phyloP scores from a whole-genome alignment of 2,113 vertebrate genomes.

The Ranitomeya imitator region DNA sequence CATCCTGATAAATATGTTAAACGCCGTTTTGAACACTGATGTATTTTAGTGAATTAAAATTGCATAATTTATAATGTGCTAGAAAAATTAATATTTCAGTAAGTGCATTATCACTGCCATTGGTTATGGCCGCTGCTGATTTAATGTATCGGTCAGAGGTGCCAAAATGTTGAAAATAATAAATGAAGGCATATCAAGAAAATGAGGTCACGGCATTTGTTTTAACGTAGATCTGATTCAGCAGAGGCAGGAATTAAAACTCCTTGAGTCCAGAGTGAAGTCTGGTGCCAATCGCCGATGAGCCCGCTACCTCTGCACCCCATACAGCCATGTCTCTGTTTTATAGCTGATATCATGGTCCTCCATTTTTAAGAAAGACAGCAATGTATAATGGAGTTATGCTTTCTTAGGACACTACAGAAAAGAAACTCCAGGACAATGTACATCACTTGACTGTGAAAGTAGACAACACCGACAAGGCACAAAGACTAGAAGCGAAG shows the following conservation, averaged over 20 bases:
- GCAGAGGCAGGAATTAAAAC: background rate
- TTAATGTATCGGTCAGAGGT: background rate
- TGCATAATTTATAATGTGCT: background rate
- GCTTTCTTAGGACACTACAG: constrained; percentile 66
- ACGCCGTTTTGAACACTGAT: background rate
- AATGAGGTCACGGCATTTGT: background rate
- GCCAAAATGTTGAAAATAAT: background rate
- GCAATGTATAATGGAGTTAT: background rate
- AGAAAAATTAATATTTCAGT: background rate
- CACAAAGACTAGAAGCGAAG: constrained; percentile 61
- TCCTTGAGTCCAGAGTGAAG: no score
- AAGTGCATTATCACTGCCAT: constrained; percentile 8
- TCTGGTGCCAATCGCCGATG: no score
- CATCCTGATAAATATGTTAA: background rate
- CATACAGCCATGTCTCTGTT: no score
- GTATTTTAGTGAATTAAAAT: background rate
- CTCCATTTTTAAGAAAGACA: no score
- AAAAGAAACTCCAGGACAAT: constrained; percentile 68
- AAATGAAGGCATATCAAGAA: background rate
- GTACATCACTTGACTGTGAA: constrained; percentile 66
- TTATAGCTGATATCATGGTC: no score
- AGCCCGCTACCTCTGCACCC: no score
- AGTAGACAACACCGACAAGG: constrained; percentile 67
- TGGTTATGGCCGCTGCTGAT: background rate
- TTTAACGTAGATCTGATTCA: background rate